phyloP scores from a whole-genome alignment of 2,113 vertebrate species.

The Plectropomus leopardus region DNA sequence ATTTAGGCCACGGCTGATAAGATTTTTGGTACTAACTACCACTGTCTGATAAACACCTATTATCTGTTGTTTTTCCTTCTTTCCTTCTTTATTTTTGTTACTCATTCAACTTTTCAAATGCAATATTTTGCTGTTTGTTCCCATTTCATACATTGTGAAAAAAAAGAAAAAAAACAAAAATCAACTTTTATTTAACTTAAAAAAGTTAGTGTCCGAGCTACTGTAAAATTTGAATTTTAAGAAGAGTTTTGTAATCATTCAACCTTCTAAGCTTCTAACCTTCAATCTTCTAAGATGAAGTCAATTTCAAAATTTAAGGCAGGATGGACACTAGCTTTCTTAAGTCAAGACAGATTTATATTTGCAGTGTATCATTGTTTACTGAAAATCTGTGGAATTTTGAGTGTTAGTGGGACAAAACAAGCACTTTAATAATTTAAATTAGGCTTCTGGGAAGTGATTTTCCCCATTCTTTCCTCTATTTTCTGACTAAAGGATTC shows the following conservation, averaged over 20 bases:
- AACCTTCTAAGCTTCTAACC: too few relatives aligned
- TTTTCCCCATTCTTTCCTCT: not conserved
- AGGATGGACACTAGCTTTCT: too few relatives aligned
- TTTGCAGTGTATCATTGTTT: too few relatives aligned
- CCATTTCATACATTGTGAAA: not conserved
- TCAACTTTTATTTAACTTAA: too few relatives aligned
- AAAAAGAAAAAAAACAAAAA: too few relatives aligned
- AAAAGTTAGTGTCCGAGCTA: too few relatives aligned
- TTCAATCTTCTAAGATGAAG: too few relatives aligned
- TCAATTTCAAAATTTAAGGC: too few relatives aligned
- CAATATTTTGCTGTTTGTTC: not conserved
- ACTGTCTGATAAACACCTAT: not conserved
- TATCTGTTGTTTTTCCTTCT: not conserved
- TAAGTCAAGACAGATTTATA: too few relatives aligned
- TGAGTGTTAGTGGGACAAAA: not conserved
- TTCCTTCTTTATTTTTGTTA: not conserved
- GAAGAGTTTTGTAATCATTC: too few relatives aligned
- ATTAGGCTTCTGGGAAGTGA: not conserved
- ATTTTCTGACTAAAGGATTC: not conserved
- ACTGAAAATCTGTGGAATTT: not conserved
- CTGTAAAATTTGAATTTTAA: too few relatives aligned
- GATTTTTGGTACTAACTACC: not conserved
- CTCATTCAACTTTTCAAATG: not conserved
- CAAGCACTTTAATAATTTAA: not conserved
- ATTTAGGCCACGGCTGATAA: conserved; percentile 32